A percentile compares a stretch with the other conserved stretches of the same genome.
These are phyloP conservation scores for Enchytraeus crypticus DNA, from an alignment of 2,888 invertebrate species.

Conservation along the genomic window DNA sequence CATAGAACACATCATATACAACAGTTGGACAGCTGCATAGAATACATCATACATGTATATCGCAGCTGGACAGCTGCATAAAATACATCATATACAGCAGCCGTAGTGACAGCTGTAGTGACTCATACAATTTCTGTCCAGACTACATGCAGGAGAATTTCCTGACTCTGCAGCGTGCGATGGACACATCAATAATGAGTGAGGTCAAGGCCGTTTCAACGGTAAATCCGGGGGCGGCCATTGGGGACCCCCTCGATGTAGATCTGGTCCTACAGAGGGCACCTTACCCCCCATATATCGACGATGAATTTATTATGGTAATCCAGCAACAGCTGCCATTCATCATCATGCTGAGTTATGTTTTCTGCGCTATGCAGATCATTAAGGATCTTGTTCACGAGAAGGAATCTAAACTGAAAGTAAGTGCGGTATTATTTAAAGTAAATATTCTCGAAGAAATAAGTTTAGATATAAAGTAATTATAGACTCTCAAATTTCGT, in stretches of 20 bases:
- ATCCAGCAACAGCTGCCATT: constrained; percentile 62
- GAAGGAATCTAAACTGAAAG: constrained; percentile 67
- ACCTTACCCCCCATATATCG: constrained; percentile 63
- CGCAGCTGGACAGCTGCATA: too few relatives aligned
- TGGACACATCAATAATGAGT: constrained; percentile 40
- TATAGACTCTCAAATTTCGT: too few relatives aligned
- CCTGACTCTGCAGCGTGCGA: constrained; percentile 57
- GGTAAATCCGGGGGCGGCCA: neutral
- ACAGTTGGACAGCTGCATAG: too few relatives aligned
- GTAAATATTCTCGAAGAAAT: too few relatives aligned
- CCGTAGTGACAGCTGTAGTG: too few relatives aligned
- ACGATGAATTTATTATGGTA: constrained; percentile 59
- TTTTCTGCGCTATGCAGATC: constrained; percentile 68
- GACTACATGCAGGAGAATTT: constrained; percentile 56
- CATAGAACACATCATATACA: too few relatives aligned
- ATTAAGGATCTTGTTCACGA: constrained; percentile 64
- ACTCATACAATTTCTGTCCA: neutral
- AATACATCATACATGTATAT: too few relatives aligned
- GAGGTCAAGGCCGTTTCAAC: neutral
- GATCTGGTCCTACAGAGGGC: constrained; percentile 51
- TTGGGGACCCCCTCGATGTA: constrained; percentile 45
- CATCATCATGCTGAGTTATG: constrained; percentile 67
- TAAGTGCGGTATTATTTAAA: too few relatives aligned
- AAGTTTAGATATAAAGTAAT: too few relatives aligned
- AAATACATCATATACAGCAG: too few relatives aligned